These are phyloP conservation scores for Lepas anatifera DNA, from an alignment of 2,888 invertebrate genomes.

Conservation along the genomic window DNA sequence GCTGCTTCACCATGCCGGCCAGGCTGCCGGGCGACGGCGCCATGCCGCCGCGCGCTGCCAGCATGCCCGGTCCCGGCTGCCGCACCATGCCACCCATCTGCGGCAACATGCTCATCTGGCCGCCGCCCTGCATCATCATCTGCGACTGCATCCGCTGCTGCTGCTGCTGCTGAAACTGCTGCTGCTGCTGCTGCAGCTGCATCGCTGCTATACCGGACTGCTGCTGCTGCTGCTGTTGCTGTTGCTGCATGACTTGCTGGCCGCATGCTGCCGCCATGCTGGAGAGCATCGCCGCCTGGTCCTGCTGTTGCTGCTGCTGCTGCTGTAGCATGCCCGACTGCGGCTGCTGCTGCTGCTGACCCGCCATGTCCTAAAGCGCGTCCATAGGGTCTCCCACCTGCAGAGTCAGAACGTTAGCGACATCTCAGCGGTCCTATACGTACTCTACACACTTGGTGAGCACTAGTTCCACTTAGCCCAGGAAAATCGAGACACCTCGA, in stretches of 20 bases:
- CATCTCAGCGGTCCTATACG: too few species aligned
- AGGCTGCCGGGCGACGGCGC: background rate
- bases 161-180: background rate
- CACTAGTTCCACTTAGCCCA: too few species aligned
- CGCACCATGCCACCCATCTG: conserved; percentile 20
- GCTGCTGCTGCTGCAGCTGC: background rate
- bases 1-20: background rate
- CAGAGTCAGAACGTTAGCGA: too few species aligned
- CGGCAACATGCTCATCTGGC: conserved; percentile 15
- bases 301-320: background rate
- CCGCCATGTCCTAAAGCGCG: background rate
- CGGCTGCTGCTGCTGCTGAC: background rate
- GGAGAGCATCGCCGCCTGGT: background rate
- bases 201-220: background rate
- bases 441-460: too few species aligned
- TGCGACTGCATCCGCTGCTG: conserved; percentile 1
- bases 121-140: conserved; percentile 10
- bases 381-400: conserved; percentile 15
- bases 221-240: background rate
- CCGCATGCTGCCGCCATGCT: too few species aligned
- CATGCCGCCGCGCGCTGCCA: background rate
- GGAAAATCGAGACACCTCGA: too few species aligned
- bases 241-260: too few species aligned
- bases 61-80: conserved; percentile 20
- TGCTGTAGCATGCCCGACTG: background rate